Percentiles rank a stretch among this genome's conserved stretches.
These are phyloP conservation scores for Plodia interpunctella DNA, from an alignment of 1,140 invertebrate species.

Conservation along the genomic window DNA sequence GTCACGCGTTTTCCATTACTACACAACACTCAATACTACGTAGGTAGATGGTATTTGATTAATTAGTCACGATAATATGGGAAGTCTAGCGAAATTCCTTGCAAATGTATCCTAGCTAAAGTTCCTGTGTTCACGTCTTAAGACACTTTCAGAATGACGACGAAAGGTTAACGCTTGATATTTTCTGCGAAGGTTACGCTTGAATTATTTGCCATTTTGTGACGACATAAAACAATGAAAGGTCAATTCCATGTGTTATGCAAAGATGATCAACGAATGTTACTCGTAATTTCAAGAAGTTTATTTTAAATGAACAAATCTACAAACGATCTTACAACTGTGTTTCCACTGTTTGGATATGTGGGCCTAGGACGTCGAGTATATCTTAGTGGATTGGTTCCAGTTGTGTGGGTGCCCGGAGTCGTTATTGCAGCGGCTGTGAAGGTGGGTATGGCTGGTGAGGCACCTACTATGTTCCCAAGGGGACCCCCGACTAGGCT, in stretches of 20 bases:
- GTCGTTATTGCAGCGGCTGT: slow-evolving; percentile 16
- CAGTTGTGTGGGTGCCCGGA: background rate
- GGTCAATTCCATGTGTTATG: slow-evolving; percentile 4
- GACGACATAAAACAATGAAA: slow-evolving; percentile 14
- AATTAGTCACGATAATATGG: background rate
- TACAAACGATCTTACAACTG: slow-evolving; percentile 48
- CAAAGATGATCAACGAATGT: background rate
- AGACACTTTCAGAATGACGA: slow-evolving; percentile 14
- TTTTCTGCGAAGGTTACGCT: slow-evolving; percentile 21
- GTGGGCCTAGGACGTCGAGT: slow-evolving; percentile 29
- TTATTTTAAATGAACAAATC: slow-evolving; percentile 56
- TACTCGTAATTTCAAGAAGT: background rate
- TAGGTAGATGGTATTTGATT: background rate
- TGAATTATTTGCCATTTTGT: background rate
- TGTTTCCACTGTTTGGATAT: slow-evolving; percentile 23
- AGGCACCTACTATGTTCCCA: slow-evolving; percentile 44
- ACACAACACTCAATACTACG: background rate
- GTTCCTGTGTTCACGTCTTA: slow-evolving; percentile 2
- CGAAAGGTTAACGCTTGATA: slow-evolving; percentile 29
- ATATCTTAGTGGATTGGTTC: slow-evolving; percentile 10
- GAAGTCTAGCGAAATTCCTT: no score
- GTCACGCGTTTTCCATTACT: slow-evolving; percentile 48
- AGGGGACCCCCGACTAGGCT: slow-evolving; percentile 44
- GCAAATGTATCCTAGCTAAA: background rate
- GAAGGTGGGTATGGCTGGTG: slow-evolving; percentile 35